These are phyloP conservation scores for Canis aureus DNA, from an alignment of 2,113 vertebrate genomes.

Conservation along the genomic window DNA sequence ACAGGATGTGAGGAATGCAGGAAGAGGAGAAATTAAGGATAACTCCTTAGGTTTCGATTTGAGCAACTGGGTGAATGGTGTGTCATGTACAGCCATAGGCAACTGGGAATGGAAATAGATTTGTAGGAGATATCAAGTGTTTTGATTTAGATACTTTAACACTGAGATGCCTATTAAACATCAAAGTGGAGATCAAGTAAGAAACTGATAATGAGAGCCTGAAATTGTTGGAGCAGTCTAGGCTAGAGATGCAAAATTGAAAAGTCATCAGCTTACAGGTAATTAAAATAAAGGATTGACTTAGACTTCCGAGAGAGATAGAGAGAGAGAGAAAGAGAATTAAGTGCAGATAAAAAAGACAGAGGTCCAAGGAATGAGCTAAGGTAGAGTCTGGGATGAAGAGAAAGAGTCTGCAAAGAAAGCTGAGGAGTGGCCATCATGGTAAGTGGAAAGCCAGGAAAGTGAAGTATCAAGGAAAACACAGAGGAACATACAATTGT, in stretches of 20 bases:
- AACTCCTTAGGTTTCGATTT: background rate
- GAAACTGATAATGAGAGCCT: background rate
- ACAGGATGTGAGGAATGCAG: background rate
- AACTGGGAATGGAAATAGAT: background rate
- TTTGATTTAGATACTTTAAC: background rate
- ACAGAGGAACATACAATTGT: background rate
- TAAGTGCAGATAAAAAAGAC: background rate
- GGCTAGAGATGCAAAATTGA: background rate
- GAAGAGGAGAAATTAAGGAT: background rate
- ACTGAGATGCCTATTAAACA: background rate
- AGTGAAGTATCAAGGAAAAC: background rate
- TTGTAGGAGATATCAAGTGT: background rate
- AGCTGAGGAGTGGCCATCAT: background rate
- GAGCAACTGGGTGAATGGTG: background rate
- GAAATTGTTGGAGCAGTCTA: background rate
- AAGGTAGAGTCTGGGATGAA: background rate
- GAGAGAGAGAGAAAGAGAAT: background rate
- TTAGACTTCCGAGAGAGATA: background rate
- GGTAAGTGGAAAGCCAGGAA: background rate
- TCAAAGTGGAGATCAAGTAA: background rate
- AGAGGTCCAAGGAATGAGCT: background rate
- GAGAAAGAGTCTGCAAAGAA: background rate
- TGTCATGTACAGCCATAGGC: background rate
- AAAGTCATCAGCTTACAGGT: background rate
- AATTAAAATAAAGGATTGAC: background rate